These are phyloP conservation scores for Catharus bicknelli DNA, from an alignment of 2,113 vertebrate species.

Conservation along the genomic window DNA sequence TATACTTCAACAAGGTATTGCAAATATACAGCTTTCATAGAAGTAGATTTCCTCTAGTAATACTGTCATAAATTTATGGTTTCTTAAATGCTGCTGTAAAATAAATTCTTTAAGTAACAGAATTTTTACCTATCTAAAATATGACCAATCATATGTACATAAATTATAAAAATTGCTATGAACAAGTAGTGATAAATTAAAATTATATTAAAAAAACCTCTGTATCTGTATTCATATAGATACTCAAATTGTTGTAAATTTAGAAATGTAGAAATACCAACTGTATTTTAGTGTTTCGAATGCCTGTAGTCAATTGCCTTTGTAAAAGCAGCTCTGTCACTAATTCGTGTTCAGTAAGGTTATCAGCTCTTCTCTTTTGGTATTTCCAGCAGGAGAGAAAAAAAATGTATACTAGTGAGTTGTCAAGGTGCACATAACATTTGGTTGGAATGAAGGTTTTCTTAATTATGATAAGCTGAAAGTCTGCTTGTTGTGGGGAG, in stretches of 20 bases:
- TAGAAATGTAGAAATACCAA: no score
- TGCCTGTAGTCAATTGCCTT: neutral
- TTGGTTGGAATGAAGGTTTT: neutral
- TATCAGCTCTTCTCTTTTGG: neutral
- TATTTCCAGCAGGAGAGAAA: neutral
- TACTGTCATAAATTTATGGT: neutral
- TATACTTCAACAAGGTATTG: neutral
- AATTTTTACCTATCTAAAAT: neutral
- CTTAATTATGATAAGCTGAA: neutral
- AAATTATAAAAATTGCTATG: neutral
- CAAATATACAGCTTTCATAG: slow-evolving; percentile 11
- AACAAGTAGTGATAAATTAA: neutral
- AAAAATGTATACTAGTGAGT: neutral
- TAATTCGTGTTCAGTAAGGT: neutral
- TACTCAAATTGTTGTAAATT: neutral
- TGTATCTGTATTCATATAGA: neutral
- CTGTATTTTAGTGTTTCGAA: neutral
- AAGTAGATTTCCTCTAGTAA: slow-evolving; percentile 10
- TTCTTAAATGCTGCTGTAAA: slow-evolving; percentile 7
- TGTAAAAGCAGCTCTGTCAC: neutral
- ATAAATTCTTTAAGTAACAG: neutral
- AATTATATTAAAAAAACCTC: neutral
- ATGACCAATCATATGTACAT: neutral
- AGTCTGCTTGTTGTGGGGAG: neutral
- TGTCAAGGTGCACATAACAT: accelerated